Percentiles rank a stretch among this genome's conserved stretches.
Conservation (phyloP, 1,140 invertebrate genomes). For the Olivierus martensii region DNA sequence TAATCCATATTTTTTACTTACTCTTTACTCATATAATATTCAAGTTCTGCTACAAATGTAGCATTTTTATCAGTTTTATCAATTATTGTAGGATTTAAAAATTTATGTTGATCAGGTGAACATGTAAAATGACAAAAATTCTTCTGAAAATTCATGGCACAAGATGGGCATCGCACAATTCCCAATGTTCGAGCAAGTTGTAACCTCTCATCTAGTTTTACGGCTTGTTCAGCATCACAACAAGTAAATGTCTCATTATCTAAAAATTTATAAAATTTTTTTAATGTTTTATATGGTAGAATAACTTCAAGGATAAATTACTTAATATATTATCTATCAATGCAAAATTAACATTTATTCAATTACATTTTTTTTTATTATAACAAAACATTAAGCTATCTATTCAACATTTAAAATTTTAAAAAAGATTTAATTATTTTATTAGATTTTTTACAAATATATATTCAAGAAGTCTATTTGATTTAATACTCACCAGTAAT, state of each 20-base stretch:
- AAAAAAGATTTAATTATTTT: too few species aligned
- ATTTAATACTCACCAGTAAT: too few species aligned
- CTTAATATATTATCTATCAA: too few species aligned
- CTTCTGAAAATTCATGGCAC: conserved; percentile 18
- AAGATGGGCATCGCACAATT: conserved; percentile 19
- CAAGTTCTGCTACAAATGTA: conserved; percentile 8
- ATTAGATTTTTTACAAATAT: too few species aligned
- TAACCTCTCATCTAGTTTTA: conserved; percentile 2
- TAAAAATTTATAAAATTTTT: not conserved
- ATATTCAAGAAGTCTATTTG: too few species aligned
- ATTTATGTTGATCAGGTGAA: conserved; percentile 17
- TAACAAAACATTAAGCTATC: too few species aligned
- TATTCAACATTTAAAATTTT: too few species aligned
- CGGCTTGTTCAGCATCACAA: conserved; percentile 5
- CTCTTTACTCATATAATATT: conserved; percentile 10
- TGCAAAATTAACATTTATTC: too few species aligned
- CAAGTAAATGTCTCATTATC: conserved; percentile 13
- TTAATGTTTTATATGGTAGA: not conserved
- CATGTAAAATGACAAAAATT: conserved; percentile 20
- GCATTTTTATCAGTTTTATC: not conserved
- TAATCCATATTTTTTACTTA: too few species aligned
- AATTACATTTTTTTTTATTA: too few species aligned
- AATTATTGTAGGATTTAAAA: conserved; percentile 9
- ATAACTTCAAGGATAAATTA: too few species aligned
- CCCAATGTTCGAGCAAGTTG: conserved; percentile 8